phyloP scores from a whole-genome alignment of 2,888 invertebrate species.

The Sminthurinus aureus region DNA sequence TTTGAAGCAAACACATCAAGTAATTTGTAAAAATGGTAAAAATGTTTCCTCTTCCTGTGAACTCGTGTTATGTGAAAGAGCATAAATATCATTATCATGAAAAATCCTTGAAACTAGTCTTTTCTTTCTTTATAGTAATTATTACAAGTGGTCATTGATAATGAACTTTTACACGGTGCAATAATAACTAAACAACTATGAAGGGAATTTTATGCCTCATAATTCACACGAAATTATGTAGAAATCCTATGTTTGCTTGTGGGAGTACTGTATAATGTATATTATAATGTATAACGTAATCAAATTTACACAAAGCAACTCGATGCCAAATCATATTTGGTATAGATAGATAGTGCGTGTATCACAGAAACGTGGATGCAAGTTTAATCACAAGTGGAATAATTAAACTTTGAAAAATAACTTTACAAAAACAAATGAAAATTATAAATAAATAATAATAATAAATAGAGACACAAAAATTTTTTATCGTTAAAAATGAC shows the following conservation, averaged over 20 bases:
- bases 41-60: slow-evolving; percentile 3
- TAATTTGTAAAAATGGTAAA: not conserved
- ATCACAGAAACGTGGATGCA: too few species aligned
- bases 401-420: too few species aligned
- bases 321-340: too few species aligned
- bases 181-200: not conserved
- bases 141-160: not conserved
- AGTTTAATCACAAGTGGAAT: too few species aligned
- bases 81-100: not conserved
- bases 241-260: not conserved
- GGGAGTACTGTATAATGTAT: not conserved
- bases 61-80: not conserved
- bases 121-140: not conserved
- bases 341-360: too few species aligned
- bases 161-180: not conserved
- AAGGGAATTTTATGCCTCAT: not conserved
- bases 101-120: not conserved
- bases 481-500: too few species aligned
- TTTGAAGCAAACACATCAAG: not conserved
- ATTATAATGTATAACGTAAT: not conserved
- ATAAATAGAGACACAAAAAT: too few species aligned
- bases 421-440: too few species aligned
- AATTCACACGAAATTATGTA: not conserved
- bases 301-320: not conserved
- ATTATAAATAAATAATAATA: too few species aligned